Evolutionary conservation across 2,797 vertebrate species (phyloP), one percentile per base, ranked within the genome.

Genomic region (Intellagama lesueurii): DNA sequence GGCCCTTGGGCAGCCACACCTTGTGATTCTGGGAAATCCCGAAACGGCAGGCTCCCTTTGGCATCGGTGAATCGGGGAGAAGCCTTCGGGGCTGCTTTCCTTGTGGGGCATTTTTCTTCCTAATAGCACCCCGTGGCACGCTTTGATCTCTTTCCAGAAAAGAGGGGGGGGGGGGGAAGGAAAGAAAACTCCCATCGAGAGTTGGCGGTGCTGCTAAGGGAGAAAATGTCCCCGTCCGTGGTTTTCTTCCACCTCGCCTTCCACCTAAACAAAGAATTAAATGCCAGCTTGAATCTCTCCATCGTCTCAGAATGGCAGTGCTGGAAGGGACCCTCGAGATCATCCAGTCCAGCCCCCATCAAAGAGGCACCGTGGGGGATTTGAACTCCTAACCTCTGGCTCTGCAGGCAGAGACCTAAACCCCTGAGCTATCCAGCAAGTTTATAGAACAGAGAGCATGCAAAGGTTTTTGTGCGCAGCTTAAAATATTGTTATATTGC

Each of bases 131-230:
- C 1, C 52, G 6, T 81, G 77, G 24, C 40, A 24, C 2, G 3
- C 88, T 89, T 89, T 89, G 69, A 89, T 89, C 83, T 68, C 83
- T 52, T 75, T 76, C 83, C 83, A 81, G 84, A 78, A 78, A 32
- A 32, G 30, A 83, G 35, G n/a, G 40, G 40, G 40, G 40, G 40
- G 40, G 40, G 40, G 40, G 40, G 40, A 3, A 60, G 47, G 64
- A 87, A 80, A 60, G 19, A 28, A 73, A 68, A 76, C 49, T 40
- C 40, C 40, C 40, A 40, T 3, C 40, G 40, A 32, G 16, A n/a
- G 68, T 73, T 86, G 77, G 77, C 77, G 4, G 47, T 17, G 52
- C 83, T 81, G 85, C 77, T 75, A 68, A 81, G 69, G 70, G 77
- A 30, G 49, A 2, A 1, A 68, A 14, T 5, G 2, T 66, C 52